Evolutionary conservation across 2,797 vertebrate species (phyloP).

Genomic region (Loris lydekkerianus): DNA sequence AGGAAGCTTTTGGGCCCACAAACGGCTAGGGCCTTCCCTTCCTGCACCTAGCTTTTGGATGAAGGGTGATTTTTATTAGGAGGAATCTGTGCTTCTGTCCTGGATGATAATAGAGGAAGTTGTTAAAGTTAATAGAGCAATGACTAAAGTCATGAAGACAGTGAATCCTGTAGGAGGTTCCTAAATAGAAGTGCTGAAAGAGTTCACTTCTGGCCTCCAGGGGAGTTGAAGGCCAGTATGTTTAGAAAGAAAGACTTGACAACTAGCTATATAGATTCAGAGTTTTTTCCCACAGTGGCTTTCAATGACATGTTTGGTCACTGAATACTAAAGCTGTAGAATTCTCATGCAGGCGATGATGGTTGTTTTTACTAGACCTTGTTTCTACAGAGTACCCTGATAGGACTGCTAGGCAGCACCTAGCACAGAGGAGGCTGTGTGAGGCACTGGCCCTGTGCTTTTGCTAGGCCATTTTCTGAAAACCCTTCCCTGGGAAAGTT

Average conservation of each 20-base stretch:
- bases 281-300: background rate
- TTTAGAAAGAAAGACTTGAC: background rate
- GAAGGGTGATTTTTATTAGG: background rate
- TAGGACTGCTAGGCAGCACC: background rate
- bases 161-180: background rate
- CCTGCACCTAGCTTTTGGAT: background rate
- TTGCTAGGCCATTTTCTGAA: background rate
- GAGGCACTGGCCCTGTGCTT: background rate
- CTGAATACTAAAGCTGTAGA: background rate
- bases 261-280: background rate
- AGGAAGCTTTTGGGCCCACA: background rate
- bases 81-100: background rate
- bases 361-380: background rate
- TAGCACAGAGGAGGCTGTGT: background rate
- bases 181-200: background rate
- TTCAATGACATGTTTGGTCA: background rate
- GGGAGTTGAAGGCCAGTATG: background rate
- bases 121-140: background rate
- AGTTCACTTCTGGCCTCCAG: background rate
- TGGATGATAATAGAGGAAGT: background rate
- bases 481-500: background rate
- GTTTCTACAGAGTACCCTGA: conserved; percentile 7
- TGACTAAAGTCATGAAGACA: too few species aligned
- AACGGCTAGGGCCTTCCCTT: background rate
- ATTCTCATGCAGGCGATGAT: background rate